Conservation (phyloP, 1,140 invertebrate species). For the Sitobion miscanthi region DNA sequence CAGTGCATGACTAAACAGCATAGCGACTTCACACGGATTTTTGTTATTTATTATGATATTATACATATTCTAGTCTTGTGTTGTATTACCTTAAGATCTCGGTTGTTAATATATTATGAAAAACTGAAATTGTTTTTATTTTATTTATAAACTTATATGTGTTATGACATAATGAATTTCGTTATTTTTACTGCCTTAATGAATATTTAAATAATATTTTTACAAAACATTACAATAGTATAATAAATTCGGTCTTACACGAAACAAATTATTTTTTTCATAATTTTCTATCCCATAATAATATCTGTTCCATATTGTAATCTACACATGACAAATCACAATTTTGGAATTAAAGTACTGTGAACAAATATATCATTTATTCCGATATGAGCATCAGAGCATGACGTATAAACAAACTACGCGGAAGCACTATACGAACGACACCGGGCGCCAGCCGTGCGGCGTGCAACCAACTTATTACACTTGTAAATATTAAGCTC, state of each 20-base stretch:
- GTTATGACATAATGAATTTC: not conserved
- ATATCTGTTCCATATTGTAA: too few relatives aligned
- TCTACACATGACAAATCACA: not conserved
- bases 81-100: not conserved
- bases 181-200: not conserved
- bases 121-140: not conserved
- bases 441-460: too few relatives aligned
- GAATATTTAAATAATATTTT: not conserved
- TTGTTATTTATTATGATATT: too few relatives aligned
- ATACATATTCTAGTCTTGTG: not conserved
- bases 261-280: not conserved
- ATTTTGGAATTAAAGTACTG: not conserved
- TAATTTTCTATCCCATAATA: not conserved
- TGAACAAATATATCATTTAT: not conserved
- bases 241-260: too few relatives aligned
- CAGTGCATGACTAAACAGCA: too few relatives aligned
- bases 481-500: not conserved
- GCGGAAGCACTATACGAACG: not conserved
- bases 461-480: not conserved
- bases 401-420: not conserved
- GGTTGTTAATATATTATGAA: not conserved
- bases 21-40: too few relatives aligned
- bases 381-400: not conserved
- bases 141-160: not conserved
- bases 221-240: not conserved